Base-by-base conservation (phyloP, 2,797 vertebrate species). In the Acanthurus tractus region DNA sequence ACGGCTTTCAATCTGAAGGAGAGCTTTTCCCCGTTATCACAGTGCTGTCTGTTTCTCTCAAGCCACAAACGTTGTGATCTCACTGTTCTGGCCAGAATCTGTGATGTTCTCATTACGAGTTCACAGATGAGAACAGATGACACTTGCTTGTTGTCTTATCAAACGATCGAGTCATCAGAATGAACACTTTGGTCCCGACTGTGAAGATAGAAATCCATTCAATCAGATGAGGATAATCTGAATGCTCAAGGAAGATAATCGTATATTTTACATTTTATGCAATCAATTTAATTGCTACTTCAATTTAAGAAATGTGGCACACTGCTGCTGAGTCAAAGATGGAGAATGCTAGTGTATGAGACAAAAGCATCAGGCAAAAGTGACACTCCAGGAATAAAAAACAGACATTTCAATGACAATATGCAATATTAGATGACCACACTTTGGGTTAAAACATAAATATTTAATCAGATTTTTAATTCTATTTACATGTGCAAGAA, bases 101-200 rank as follows among this genome's bases (percentile, higher is more conserved):
- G 65, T 48, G 59, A 54, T 57, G 55, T 58, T 69, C 70, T 40
- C 11, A 22, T 45, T 3, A 75, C 56, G 38, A 42, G 42, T 62
- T 4, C 63, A 10, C 55, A 67, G 40, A 61, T 52, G 46, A 54
- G 62, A 45, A 50, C 58, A 45, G 62, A 67, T 54, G 70, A 69
- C 59, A 63, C 62, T 68, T 2, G 17, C 23, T 29, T 44, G 34
- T 54, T 55, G 46, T 18, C 62, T 78, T 25, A 71, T 63, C 55
- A 62, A 53, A 76, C 5, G 17, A 23, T 42, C 45, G 18, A 25
- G 48, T 68, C 25, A 62, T 67, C 15, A 22, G 14, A 25, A 8
- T 13, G 64, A 64, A 36, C 68, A 54, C 70, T 0, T 11, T n/a
- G 34, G 29, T 46, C 64, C 46, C 38, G 7, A 63, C 11, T n/a